These are phyloP conservation scores for Cataglyphis cursor DNA, from an alignment of 2,888 invertebrate genomes.

Conservation along the genomic window DNA sequence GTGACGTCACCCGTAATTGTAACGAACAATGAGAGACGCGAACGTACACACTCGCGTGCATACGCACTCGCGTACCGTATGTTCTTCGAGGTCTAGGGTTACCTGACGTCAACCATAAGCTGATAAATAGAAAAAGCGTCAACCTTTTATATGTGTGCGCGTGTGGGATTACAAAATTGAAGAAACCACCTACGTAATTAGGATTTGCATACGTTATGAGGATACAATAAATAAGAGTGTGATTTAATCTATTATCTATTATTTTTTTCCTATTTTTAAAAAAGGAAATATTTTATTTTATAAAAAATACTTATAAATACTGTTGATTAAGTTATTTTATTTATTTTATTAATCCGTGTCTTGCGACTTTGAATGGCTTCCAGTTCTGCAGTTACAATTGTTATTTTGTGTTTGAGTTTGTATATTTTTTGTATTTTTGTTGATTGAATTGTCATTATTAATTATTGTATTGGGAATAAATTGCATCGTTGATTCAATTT, in stretches of 20 bases:
- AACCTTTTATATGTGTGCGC: neutral
- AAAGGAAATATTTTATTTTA: neutral
- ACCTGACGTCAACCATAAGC: conserved; percentile 56
- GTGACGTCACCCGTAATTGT: conserved; percentile 83
- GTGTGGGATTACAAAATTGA: conserved; percentile 10
- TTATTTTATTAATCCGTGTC: too few relatives aligned
- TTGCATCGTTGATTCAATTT: neutral
- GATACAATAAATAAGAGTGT: neutral
- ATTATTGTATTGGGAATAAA: neutral
- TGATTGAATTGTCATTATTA: neutral
- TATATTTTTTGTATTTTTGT: too few relatives aligned
- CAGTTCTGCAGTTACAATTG: too few relatives aligned
- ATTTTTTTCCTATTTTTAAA: neutral
- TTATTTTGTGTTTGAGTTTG: too few relatives aligned
- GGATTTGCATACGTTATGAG: neutral
- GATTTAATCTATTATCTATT: neutral
- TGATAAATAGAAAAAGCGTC: conserved; percentile 21
- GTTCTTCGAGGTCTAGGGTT: conserved; percentile 71
- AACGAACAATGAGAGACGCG: conserved; percentile 76
- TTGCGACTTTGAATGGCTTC: too few relatives aligned
- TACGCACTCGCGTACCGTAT: conserved; percentile 62
- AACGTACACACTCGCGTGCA: conserved; percentile 66
- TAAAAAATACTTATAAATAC: neutral
- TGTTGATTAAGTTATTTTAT: conserved; percentile 9
- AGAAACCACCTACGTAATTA: neutral